Conservation (phyloP, 2,888 invertebrate species). For the Coecobrya sp. region DNA sequence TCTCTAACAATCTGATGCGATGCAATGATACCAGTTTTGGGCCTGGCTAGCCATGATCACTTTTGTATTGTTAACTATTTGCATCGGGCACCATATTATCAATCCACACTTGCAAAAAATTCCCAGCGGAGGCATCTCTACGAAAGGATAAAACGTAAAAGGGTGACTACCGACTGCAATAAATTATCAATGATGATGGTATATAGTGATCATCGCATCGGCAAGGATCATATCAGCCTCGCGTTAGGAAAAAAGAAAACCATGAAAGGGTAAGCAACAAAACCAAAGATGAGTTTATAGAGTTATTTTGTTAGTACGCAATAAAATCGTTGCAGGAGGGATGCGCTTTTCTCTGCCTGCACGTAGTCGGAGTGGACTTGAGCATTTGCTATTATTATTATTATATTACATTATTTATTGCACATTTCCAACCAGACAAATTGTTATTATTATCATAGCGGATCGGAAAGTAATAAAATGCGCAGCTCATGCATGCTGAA, state of each 20-base stretch:
- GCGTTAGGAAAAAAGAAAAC: neutral
- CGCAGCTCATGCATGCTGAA: slow-evolving; percentile 37
- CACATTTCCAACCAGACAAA: slow-evolving; percentile 74
- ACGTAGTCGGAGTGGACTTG: neutral
- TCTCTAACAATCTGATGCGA: slow-evolving; percentile 35
- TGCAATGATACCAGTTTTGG: slow-evolving; percentile 33
- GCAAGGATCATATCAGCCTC: slow-evolving; percentile 2
- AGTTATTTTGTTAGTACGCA: slow-evolving; percentile 57
- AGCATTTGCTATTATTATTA: slow-evolving; percentile 13
- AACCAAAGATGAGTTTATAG: slow-evolving; percentile 37
- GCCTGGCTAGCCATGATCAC: neutral
- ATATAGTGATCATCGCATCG: slow-evolving; percentile 3
- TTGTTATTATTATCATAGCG: slow-evolving; percentile 81
- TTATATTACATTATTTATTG: slow-evolving; percentile 59
- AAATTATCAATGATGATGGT: slow-evolving; percentile 68
- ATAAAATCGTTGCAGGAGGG: slow-evolving; percentile 67
- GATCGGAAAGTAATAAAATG: slow-evolving; percentile 77
- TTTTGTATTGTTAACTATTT: neutral
- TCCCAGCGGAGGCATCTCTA: slow-evolving; percentile 57
- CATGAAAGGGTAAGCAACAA: slow-evolving; percentile 69
- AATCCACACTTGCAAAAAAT: slow-evolving; percentile 52
- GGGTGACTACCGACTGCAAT: slow-evolving; percentile 56
- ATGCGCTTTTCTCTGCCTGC: slow-evolving; percentile 27
- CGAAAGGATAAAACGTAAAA: slow-evolving; percentile 10
- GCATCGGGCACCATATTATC: slow-evolving; percentile 22